phyloP scores from a whole-genome alignment of 2,888 invertebrate species.

The Gandaritis pyraliata region DNA sequence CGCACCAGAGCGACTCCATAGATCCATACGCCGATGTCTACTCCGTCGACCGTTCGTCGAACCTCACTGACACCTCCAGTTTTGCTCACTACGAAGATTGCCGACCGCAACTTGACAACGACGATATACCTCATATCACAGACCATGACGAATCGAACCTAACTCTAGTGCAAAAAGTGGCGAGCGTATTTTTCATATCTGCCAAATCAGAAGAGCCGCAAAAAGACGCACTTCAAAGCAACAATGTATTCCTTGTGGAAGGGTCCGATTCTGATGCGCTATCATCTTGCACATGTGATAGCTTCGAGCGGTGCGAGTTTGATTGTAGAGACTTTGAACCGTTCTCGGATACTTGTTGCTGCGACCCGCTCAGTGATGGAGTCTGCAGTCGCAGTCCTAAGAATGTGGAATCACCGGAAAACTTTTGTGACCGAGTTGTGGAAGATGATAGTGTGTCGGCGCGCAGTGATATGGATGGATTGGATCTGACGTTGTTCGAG shows the following conservation, averaged over 20 bases:
- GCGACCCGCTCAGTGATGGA: conserved; percentile 79
- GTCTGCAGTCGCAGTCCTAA: conserved; percentile 80
- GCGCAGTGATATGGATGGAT: conserved; percentile 86
- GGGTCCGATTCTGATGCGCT: conserved; percentile 79
- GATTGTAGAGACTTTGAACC: conserved; percentile 85
- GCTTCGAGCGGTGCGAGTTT: conserved; percentile 84
- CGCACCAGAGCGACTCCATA: conserved; percentile 69
- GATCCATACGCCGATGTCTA: conserved; percentile 75
- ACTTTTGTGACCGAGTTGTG: conserved; percentile 69
- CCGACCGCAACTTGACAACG: conserved; percentile 63
- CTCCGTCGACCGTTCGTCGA: conserved; percentile 77
- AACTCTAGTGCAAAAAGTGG: conserved; percentile 75
- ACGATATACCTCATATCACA: conserved; percentile 57
- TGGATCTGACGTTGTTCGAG: conserved; percentile 87
- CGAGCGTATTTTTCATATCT: conserved; percentile 75
- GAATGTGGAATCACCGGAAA: conserved; percentile 77
- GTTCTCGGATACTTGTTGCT: conserved; percentile 86
- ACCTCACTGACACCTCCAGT: conserved; percentile 79
- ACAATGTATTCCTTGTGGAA: conserved; percentile 69
- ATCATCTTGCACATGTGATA: conserved; percentile 82
- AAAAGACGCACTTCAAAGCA: conserved; percentile 61
- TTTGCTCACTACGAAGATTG: conserved; percentile 80
- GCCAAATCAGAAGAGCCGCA: conserved; percentile 61
- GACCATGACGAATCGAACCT: conserved; percentile 55
- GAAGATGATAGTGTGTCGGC: conserved; percentile 77